Conservation (phyloP, 2,797 vertebrate genomes). For the Sorex maritimensis region DNA sequence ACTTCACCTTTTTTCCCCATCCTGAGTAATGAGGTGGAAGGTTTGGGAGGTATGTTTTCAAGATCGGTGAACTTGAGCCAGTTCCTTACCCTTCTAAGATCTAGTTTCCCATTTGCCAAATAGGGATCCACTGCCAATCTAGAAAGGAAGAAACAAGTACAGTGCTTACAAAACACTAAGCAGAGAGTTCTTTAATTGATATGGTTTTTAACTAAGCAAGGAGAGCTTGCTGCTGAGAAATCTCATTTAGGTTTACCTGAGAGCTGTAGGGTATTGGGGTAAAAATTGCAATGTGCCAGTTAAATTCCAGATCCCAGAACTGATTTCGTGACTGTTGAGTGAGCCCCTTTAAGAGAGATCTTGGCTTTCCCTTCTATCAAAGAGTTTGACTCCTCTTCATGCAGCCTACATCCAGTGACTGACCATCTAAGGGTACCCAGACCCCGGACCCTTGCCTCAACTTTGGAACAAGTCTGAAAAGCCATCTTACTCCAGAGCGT, state of each 20-base stretch:
- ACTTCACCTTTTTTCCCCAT: neutral
- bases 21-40: neutral
- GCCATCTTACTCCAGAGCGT: neutral
- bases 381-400: neutral
- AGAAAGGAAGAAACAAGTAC: neutral
- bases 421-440: neutral
- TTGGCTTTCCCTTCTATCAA: neutral
- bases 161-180: neutral
- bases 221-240: neutral
- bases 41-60: neutral
- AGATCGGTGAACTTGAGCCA: neutral
- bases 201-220: too few species aligned
- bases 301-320: neutral
- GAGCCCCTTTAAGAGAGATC: neutral
- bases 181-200: too few species aligned
- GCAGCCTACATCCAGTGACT: neutral
- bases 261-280: neutral
- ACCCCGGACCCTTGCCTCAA: neutral
- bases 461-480: neutral
- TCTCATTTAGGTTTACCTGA: neutral
- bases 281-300: neutral
- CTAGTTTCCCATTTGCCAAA: slow-evolving; percentile 25
- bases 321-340: neutral
- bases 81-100: neutral
- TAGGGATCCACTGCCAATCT: neutral